These are phyloP conservation scores for Drosophila nigrodunni DNA, from an alignment of 1,140 invertebrate species.

Conservation along the genomic window DNA sequence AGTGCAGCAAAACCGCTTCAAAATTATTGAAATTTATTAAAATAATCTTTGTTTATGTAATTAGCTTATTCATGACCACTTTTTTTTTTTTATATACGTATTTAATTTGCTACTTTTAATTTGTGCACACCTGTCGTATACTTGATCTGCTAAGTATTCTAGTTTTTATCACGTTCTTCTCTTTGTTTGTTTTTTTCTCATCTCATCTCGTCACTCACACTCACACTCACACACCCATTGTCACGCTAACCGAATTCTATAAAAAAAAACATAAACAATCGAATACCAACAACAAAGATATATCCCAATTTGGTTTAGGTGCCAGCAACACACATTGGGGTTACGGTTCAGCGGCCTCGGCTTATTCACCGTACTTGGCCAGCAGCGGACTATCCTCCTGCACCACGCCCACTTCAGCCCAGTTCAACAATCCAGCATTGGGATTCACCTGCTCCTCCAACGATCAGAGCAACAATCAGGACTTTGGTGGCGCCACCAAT, in stretches of 20 bases:
- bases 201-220: conserved; percentile 13
- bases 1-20: not conserved
- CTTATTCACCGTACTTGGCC: conserved; percentile 91
- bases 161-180: conserved; percentile 36
- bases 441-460: conserved; percentile 89
- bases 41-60: not conserved
- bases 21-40: not conserved
- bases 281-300: conserved; percentile 85
- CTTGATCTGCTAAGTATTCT: conserved; percentile 31
- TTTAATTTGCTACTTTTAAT: conserved; percentile 1
- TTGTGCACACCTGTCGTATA: conserved; percentile 19
- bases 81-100: not conserved
- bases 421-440: conserved; percentile 89
- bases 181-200: conserved; percentile 37
- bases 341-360: conserved; percentile 92
- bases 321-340: conserved; percentile 93
- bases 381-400: conserved; percentile 88
- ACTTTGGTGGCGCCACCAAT: conserved; percentile 86
- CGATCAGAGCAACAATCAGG: conserved; percentile 89
- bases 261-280: conserved; percentile 10
- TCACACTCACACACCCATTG: conserved; percentile 2
- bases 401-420: conserved; percentile 87
- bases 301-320: conserved; percentile 91
- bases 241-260: not conserved
- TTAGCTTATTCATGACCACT: not conserved